Base-by-base conservation (phyloP, 2,797 vertebrate genomes). In the Jordanella pulchra region DNA sequence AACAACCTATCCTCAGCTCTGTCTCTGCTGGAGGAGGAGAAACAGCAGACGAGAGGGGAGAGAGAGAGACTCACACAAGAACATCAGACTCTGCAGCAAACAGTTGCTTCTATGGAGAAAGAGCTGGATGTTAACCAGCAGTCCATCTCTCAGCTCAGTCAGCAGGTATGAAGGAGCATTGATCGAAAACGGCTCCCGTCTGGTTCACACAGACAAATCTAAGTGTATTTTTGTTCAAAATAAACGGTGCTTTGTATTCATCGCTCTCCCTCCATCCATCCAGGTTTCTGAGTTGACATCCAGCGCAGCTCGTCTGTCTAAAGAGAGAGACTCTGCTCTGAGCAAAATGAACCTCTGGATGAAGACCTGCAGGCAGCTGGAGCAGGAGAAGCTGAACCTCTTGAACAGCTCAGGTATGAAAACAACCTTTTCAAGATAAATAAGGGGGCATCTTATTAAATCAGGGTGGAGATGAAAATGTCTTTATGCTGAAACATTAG, bases 321-420 rank as follows among this genome's bases (percentile, higher is more conserved):
- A 95, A 80, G 95, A 96, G 76, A 94, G 88, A 72, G 94, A 95
- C 42, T 86, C 86, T 44, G 91, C 93, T 39, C 85, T 91, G 71
- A 93, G 88, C 82, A 92, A 95, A 89, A 91, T 95, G 58, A 93
- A 89, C 63, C 89, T 95, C 23, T 95, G 95, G 94, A 95, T 97
- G 88, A 95, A 96, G 85, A 94, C 93, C 15, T 97, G 93, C 89
- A 95, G 95, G 83, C 93, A 96, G 78, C 88, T 97, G 89, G 95
- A 97, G 86, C 88, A 92, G 79, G 96, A 97, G 85, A 97, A 96
- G 69, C 86, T 94, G 77, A 32, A 61, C 11, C 65, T 97, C 74
- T 71, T 95, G 55, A 92, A 89, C 72, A 58, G 39, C 60, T 74
- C 87, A 83, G 91, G 92, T 93, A 44, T 0, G 30, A 32, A 55